Evolutionary conservation across 1,140 invertebrate species (phyloP), one percentile per base, ranked within the genome.

Genomic region (Drosophila obscura): DNA sequence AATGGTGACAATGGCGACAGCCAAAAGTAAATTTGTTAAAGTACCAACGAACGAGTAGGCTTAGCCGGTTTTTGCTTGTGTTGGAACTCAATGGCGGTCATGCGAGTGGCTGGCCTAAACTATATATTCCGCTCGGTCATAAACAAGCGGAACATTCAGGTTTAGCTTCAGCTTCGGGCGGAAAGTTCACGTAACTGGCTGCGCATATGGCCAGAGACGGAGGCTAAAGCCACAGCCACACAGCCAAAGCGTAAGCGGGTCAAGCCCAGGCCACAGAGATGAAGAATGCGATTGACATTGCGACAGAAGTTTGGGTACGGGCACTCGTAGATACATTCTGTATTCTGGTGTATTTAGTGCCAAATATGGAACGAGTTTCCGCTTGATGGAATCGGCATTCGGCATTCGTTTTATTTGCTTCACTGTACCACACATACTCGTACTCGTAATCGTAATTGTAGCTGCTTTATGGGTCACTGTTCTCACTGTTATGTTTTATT

Each of bases 281-380:
- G 53, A 75, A 15, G 50, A 71, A 69, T 63, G 59, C 65, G 53
- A 71, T 58, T 77, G 67, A 71, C 67, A 71, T 71, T 71, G 67
- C 67, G 45, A 71, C 67, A 69, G 65, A 44, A 67, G 64, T 69
- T 55, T 16, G 44, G 51, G 44, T 49, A 62, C 24, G 24, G 19
- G 6, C 15, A 31, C 46, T 41, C 35, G 45, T 16, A 65, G 35
- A 39, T 6, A 7, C 13, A 13, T 11, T 11, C 35, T 9, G 8
- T 45, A 26, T 41, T 69, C 68, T 58, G 39, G 64, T 35, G 66
- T 65, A 57, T 58, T 69, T 69, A 69, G 64, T 69, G 51, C 66
- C 66, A 68, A 69, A 69, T 57, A 69, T 56, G 67, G 53, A 69
- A 71, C 67, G 56, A 46, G 67, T 71, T 71, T 71, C 65, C 65